Evolutionary conservation across 2,888 invertebrate species (phyloP), one percentile per base, ranked within the genome.

Genomic region (Scaptomyza flava): DNA sequence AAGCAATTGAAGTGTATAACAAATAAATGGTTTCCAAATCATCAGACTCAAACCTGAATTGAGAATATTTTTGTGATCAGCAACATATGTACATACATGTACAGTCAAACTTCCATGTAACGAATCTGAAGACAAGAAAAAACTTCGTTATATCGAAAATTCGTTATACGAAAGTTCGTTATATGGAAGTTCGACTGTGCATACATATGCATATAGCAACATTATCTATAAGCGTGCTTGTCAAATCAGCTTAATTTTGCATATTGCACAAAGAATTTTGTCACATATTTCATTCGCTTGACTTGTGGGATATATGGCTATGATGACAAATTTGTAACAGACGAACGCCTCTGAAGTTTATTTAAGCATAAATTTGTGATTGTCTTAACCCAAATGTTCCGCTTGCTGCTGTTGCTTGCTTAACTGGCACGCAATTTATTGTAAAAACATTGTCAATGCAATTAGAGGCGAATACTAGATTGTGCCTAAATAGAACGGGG

Each of bases 401-500:
- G 57, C 56, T 57, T 2, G 12, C 12, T 23, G 17, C 7, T 17
- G 17, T 17, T 17, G 17, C 17, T 48, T 43, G 60, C 43, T 23
- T 64, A 81, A 82, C 69, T 62, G 72, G 68, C 72, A 74, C 62
- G 86, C 86, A 86, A 89, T 89, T 89, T 89, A 72, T 87, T 89
- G 88, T 89, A 75, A 79, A 89, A 89, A 89, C 89, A 89, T 81
- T 85, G 87, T 80, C 82, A 77, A 70, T 70, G 78, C 72, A 84
- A 88, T 87, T 84, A 84, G 79, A 87, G 62, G 60, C 77, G 57
- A 52, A 65, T 48, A 27, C 6, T 27, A 27, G 27, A 27, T 27
- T 27, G 27, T 5, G 27, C 27, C 6, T 27, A 27, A 51, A 61
- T 51, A 52, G 43, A 64, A 50, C 43, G 41, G 33, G 33, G 31